Conservation (phyloP, 2,797 vertebrate genomes). For the Urophycis tenuis region DNA sequence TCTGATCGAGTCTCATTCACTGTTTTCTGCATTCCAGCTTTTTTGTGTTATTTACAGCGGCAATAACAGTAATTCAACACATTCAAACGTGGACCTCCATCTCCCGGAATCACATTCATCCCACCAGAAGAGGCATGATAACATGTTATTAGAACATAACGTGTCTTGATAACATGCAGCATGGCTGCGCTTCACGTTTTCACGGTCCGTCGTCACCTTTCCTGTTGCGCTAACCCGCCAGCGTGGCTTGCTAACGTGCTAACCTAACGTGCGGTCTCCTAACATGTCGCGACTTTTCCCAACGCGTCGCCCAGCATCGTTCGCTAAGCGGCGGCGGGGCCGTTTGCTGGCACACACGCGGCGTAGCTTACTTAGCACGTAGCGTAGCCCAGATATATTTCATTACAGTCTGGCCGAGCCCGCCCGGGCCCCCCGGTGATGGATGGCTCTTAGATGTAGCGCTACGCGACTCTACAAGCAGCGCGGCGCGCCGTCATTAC, state of each 20-base stretch:
- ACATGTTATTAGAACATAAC: neutral
- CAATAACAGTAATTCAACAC: neutral
- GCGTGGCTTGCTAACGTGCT: too few species aligned
- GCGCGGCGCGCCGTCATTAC: neutral
- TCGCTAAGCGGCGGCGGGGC: too few species aligned
- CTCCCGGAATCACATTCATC: neutral
- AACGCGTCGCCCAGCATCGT: too few species aligned
- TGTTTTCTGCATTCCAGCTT: neutral
- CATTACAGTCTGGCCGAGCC: neutral
- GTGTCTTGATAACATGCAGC: neutral
- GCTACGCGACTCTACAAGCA: neutral
- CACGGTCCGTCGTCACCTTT: too few species aligned
- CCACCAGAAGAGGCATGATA: neutral
- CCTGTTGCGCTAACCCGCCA: too few species aligned
- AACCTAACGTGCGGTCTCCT: neutral
- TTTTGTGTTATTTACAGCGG: neutral
- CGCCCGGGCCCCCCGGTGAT: neutral
- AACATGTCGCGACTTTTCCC: neutral
- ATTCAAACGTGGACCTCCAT: neutral
- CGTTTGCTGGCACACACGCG: neutral
- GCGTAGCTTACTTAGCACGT: neutral
- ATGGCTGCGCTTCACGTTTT: neutral
- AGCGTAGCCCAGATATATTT: neutral
- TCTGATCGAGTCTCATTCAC: neutral
- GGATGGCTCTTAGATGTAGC: neutral